Base-by-base conservation (phyloP, 2,797 vertebrate species). In the Botia almorhae region DNA sequence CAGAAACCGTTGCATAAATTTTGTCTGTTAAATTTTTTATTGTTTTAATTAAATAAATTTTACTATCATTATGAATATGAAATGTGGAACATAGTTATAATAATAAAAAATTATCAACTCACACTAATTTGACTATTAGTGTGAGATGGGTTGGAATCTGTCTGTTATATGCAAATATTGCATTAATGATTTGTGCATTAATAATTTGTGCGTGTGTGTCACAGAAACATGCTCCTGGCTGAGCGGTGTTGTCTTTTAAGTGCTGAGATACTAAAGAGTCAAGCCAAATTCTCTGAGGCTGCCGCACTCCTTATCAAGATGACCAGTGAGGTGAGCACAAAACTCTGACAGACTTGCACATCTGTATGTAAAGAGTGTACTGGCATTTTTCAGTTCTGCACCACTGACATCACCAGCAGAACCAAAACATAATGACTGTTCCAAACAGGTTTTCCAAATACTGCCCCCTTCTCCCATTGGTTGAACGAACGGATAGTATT, bases 261-360 rank as follows among this genome's bases (percentile, higher is more conserved):
- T 88, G 94, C 97, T 65, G 98, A 99, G 89, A 95, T 99, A 69
- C 93, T 99, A 75, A 99, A 99, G 93, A 99, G 97, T 91, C 97
- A 99, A 90, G 90, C 89, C 78, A 98, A 99, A 89, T 99, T 96
- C 74, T 98, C 97, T 0, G 98, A 99, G 7, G 97, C 97, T 79
- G 97, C 98, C 72, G 92, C 97, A 81, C 96, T 99, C 53, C 93
- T 99, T 61, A 99, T 99, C 82, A 96, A 98, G 86, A 95, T 99
- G 94, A 98, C 97, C 74, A 98, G 96, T 81, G 98, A 99, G 96
- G 98, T 98, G 91, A 91, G 87, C 14, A 46, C 17, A 13, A 16
- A 8, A 36, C 12, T 4, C n/a, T 43, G 8, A 58, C 2, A 19
- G 26, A 0, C 2, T 39, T 13, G 19, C 21, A 23, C 55, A 39